phyloP scores from a whole-genome alignment of 2,113 vertebrate genomes.

The Eudyptes chrysolophus region DNA sequence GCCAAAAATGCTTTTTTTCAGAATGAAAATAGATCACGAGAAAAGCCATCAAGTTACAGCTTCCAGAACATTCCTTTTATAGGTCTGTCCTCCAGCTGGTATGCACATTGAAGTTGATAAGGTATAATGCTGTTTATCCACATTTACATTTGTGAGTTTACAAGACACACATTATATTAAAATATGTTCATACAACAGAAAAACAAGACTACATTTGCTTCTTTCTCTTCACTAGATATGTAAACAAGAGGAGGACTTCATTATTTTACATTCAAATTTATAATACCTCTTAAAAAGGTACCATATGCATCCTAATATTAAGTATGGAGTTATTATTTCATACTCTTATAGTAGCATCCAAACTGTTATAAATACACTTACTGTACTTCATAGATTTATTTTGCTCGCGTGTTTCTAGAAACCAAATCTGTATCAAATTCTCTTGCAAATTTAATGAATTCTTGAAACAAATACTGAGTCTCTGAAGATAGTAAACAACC shows the following conservation, averaged over 20 bases:
- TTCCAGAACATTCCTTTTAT: neutral
- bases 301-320: neutral
- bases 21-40: neutral
- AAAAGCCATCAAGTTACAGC: neutral
- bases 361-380: neutral
- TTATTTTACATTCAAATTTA: neutral
- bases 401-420: neutral
- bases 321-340: neutral
- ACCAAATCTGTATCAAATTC: neutral
- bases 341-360: neutral
- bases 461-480: neutral
- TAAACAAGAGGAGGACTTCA: neutral
- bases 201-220: neutral
- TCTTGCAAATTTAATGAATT: neutral
- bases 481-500: neutral
- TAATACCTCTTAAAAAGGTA: neutral
- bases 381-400: neutral
- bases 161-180: neutral
- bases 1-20: neutral
- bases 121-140: neutral
- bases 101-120: neutral
- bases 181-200: neutral
- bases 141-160: neutral
- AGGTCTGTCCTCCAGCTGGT: neutral
- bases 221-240: neutral